These are phyloP conservation scores for Labeo rohita DNA, from an alignment of 2,113 vertebrate species.

Conservation along the genomic window DNA sequence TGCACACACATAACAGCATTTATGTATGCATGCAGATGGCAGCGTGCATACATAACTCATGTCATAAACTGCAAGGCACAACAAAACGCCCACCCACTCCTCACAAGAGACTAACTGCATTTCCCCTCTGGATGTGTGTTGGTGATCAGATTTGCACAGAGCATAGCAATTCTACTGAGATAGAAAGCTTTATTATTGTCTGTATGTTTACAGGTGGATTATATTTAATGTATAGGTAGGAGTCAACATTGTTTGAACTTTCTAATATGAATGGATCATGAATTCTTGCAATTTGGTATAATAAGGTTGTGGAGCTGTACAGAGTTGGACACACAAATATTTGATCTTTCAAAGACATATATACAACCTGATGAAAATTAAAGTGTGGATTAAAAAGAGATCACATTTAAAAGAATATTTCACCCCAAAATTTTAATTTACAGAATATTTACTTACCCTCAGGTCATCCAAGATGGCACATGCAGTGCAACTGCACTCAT, in stretches of 20 bases:
- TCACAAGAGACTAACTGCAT: not conserved
- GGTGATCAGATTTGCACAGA: conserved; percentile 9
- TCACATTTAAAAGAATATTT: too few species aligned
- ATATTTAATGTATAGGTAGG: not conserved
- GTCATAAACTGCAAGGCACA: conserved; percentile 14
- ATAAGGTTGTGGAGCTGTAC: not conserved
- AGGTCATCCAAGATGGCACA: too few species aligned
- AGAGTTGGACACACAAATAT: not conserved
- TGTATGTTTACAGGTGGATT: not conserved
- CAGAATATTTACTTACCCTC: too few species aligned
- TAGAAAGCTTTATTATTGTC: not conserved
- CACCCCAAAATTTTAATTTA: too few species aligned
- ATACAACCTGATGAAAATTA: not conserved
- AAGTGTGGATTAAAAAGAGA: not conserved
- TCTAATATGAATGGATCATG: not conserved
- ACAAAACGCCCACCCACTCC: conserved; percentile 13
- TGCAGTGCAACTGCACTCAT: too few species aligned
- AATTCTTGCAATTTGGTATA: not conserved
- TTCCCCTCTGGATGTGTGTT: not conserved
- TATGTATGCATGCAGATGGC: conserved; percentile 1
- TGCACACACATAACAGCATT: not conserved
- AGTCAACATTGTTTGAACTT: not conserved
- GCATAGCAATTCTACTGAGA: not conserved
- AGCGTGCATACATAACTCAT: conserved; percentile 27
- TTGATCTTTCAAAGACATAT: not conserved